Evolutionary conservation across 2,113 vertebrate species (phyloP), one percentile per base, ranked within the genome.

Genomic region (Protobothrops flavoviridis): DNA sequence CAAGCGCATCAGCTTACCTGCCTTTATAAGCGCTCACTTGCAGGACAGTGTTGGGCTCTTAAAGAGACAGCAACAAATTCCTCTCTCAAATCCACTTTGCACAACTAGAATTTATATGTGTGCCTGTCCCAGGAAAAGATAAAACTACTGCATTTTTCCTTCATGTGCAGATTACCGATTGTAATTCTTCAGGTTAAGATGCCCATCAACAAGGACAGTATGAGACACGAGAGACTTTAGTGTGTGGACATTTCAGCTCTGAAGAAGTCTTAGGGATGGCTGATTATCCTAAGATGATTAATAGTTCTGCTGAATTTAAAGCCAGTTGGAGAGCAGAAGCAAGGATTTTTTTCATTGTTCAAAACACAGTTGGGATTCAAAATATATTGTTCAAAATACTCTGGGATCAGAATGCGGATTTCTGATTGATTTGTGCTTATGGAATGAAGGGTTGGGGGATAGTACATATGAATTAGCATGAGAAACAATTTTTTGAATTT

Each of bases 41-140:
- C 92, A 91, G 93, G 94, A 93, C 45, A 69, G 96, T 94, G 94
- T 95, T 97, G 93, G 97, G 95, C 96, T 97, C 97, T 98, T 98
- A 98, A 98, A 98, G 97, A 94, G n/a, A 96, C 96, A 97, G 97
- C 97, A 53, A 93, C 52, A 56, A 88, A 21, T 0, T 21, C 6
- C 3, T 23, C 29, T 50, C 59, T 11, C 89, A 45, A 15, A n/a
- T 45, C 53, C 29, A 17, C 55, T 2, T 0, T 24, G 85, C 53
- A 94, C 9, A 4, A 50, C 7, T 50, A 92, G 55, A 48, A 87
- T 20, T 81, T 17, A 56, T 26, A 48, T 52, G 11, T 53, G 52
- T 24, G 2, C 0, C 2, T 1, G 17, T 23, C 2, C 43, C 57
- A 64, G 55, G 26, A 45, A 8, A 26, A 69, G 29, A 29, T 33